Evolutionary conservation across 2,888 invertebrate species (phyloP).

Genomic region (Eristalis arbustorum): DNA sequence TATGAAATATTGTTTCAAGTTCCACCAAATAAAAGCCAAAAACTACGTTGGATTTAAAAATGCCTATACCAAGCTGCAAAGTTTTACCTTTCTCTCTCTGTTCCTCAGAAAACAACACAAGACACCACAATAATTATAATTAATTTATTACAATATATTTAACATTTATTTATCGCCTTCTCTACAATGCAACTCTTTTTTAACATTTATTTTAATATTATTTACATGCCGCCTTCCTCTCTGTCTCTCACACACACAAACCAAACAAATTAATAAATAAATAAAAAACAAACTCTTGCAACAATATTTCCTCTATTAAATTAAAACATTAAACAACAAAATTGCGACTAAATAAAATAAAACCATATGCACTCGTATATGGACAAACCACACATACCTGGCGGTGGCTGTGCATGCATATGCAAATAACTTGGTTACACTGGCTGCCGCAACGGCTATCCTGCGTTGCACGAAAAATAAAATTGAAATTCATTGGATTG

Average conservation of each 20-base stretch:
- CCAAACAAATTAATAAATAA: not conserved
- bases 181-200: constrained; percentile 31
- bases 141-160: constrained; percentile 1
- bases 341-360: constrained; percentile 20
- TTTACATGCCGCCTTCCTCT: constrained; percentile 60
- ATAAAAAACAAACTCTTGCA: constrained; percentile 4
- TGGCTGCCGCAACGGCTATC: constrained; percentile 27
- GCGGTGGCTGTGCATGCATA: constrained; percentile 30
- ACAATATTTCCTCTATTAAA: constrained; percentile 42
- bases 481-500: constrained; percentile 20
- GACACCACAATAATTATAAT: not conserved
- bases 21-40: too few species aligned
- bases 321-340: constrained; percentile 54
- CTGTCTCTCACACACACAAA: constrained; percentile 30
- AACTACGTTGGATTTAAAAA: too few species aligned
- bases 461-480: constrained; percentile 28
- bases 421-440: constrained; percentile 52
- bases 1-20: too few species aligned
- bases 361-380: not conserved
- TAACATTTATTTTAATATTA: constrained; percentile 47
- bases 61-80: not conserved
- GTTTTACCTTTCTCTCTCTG: constrained; percentile 4
- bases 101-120: not conserved
- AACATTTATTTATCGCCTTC: not conserved
- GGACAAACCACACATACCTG: constrained; percentile 11